A percentile compares a stretch with the other conserved stretches of the same genome.
Evolutionary conservation across 2,113 vertebrate genomes (phyloP).

Genomic region (Gopherus evgoodei): DNA sequence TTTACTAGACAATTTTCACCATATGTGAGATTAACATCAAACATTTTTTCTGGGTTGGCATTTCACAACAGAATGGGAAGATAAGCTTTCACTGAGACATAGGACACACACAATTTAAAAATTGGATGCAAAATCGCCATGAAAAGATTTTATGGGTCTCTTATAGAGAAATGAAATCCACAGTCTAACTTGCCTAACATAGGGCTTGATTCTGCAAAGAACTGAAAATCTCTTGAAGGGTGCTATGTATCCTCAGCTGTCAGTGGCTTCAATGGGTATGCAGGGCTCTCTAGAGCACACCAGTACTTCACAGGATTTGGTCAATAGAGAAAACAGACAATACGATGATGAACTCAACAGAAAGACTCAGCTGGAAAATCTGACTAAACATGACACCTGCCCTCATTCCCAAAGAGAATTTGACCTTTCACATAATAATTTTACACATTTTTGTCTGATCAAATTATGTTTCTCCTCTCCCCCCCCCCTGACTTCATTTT

Average conservation of each 20-base stretch:
- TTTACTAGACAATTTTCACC: conserved; percentile 41
- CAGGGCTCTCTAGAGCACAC: not conserved
- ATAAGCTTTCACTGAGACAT: not conserved
- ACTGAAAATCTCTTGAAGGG: not conserved
- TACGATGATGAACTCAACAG: not conserved
- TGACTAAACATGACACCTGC: not conserved
- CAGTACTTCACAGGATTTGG: not conserved
- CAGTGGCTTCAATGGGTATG: not conserved
- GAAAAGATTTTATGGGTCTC: not conserved
- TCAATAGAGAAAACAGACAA: not conserved
- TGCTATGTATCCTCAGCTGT: not conserved
- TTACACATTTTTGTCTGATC: not conserved
- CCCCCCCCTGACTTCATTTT: not conserved
- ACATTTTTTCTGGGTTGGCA: not conserved
- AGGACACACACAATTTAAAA: not conserved
- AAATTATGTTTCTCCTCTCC: not conserved
- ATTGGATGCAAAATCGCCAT: not conserved
- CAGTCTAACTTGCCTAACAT: not conserved
- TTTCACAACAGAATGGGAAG: conserved; percentile 11
- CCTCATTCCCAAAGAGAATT: fast-evolving
- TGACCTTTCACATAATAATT: not conserved
- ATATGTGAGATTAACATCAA: conserved; percentile 36
- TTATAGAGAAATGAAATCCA: not conserved
- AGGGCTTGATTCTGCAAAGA: not conserved
- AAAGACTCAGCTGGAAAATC: not conserved